Evolutionary conservation across 2,888 invertebrate species (phyloP).

Genomic region (Tinea trinotella): DNA sequence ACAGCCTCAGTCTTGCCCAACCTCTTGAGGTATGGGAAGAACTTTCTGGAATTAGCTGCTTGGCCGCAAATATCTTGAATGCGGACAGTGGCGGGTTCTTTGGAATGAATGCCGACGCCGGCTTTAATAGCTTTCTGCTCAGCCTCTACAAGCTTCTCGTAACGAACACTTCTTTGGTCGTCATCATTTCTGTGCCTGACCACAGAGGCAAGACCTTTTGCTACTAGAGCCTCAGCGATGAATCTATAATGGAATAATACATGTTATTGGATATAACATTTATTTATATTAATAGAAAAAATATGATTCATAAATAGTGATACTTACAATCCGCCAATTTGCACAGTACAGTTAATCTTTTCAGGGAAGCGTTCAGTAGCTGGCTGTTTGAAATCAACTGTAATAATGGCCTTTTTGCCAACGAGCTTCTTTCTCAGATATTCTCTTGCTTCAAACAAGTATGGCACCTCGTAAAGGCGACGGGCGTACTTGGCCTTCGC

Average conservation of each 20-base stretch:
- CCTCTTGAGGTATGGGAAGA: conserved; percentile 93
- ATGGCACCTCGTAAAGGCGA: conserved; percentile 97
- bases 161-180: conserved; percentile 94
- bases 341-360: conserved; percentile 94
- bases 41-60: conserved; percentile 88
- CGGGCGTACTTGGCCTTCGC: conserved; percentile 77
- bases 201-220: conserved; percentile 93
- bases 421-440: conserved; percentile 95
- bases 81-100: conserved; percentile 86
- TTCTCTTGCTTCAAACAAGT: conserved; percentile 98
- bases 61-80: conserved; percentile 90
- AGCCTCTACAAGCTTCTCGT: conserved; percentile 93
- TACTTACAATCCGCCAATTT: conserved; percentile 71
- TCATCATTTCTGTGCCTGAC: conserved; percentile 96
- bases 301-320: conserved; percentile 20
- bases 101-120: conserved; percentile 82
- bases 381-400: conserved; percentile 96
- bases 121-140: conserved; percentile 94
- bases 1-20: conserved; percentile 91
- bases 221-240: conserved; percentile 93
- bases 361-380: conserved; percentile 95
- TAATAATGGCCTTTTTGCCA: conserved; percentile 93
- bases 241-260: conserved; percentile 73
- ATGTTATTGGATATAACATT: conserved; percentile 8
- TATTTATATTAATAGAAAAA: conserved; percentile 20